phyloP scores from a whole-genome alignment of 30 jellyfish, hydroid and myxozoan genomes.

The Cassiopea xamachana region DNA sequence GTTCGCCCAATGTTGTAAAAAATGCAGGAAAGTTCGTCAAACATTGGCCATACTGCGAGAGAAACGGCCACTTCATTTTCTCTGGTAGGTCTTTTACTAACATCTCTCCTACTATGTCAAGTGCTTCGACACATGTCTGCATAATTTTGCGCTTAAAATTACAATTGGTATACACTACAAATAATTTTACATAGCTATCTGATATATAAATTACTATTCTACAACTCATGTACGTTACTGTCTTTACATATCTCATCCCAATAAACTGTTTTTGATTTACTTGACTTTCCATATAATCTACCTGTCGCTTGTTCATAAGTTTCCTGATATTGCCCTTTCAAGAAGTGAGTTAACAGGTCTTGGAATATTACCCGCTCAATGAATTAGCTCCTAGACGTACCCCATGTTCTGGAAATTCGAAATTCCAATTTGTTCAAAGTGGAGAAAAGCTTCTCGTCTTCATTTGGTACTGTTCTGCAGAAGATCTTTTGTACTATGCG shows the following conservation, averaged over 20 bases:
- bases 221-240: too few species aligned
- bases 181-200: too few species aligned
- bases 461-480: neutral
- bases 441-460: neutral
- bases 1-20: too few species aligned
- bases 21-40: too few species aligned
- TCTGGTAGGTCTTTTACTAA: too few species aligned
- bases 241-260: neutral
- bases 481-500: neutral
- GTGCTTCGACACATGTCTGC: too few species aligned
- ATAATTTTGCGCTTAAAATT: too few species aligned
- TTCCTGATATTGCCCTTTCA: neutral
- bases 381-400: neutral
- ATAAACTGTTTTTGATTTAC: neutral
- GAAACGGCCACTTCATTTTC: too few species aligned
- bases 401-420: neutral
- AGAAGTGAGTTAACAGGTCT: neutral
- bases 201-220: too few species aligned
- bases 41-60: too few species aligned
- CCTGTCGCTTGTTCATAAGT: neutral
- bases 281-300: neutral
- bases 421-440: neutral
- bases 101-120: too few species aligned
- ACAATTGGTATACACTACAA: too few species aligned
- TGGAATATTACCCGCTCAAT: neutral